Evolutionary conservation across 2,888 invertebrate species (phyloP).

Genomic region (Pterostichus madidus): DNA sequence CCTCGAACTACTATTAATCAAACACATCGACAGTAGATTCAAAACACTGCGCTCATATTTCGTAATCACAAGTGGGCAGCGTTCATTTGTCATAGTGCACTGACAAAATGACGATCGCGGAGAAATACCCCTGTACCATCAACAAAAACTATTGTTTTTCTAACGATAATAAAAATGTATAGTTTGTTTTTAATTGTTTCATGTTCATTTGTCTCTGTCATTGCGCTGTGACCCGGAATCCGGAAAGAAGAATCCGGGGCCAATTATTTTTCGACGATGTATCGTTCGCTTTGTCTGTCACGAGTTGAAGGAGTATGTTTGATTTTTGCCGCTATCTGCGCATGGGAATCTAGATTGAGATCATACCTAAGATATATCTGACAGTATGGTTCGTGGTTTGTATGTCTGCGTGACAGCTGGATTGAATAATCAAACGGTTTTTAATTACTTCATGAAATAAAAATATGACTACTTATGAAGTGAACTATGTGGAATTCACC

Average conservation of each 20-base stretch:
- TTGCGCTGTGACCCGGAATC: not conserved
- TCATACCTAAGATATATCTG: conserved; percentile 3
- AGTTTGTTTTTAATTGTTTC: conserved; percentile 5
- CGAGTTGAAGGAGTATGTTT: not conserved
- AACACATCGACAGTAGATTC: conserved; percentile 19
- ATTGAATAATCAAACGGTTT: conserved; percentile 1
- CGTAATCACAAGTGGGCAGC: conserved; percentile 52
- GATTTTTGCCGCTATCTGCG: conserved; percentile 24
- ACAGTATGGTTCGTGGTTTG: conserved; percentile 12
- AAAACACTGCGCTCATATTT: conserved; percentile 50
- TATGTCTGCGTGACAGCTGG: not conserved
- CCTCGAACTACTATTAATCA: conserved; percentile 42
- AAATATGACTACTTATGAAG: too few species aligned
- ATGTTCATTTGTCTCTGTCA: not conserved
- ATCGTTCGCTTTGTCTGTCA: not conserved
- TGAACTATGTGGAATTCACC: too few species aligned
- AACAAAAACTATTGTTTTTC: too few species aligned
- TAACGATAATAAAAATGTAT: too few species aligned
- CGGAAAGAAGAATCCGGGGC: not conserved
- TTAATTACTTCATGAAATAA: not conserved
- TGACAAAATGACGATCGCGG: conserved; percentile 24
- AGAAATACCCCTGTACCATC: not conserved
- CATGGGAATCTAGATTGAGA: conserved; percentile 6
- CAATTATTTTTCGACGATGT: conserved; percentile 24
- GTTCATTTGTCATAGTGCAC: conserved; percentile 55